Evolutionary conservation across 2,888 invertebrate genomes (phyloP).

Genomic region (Aplocera efformata): DNA sequence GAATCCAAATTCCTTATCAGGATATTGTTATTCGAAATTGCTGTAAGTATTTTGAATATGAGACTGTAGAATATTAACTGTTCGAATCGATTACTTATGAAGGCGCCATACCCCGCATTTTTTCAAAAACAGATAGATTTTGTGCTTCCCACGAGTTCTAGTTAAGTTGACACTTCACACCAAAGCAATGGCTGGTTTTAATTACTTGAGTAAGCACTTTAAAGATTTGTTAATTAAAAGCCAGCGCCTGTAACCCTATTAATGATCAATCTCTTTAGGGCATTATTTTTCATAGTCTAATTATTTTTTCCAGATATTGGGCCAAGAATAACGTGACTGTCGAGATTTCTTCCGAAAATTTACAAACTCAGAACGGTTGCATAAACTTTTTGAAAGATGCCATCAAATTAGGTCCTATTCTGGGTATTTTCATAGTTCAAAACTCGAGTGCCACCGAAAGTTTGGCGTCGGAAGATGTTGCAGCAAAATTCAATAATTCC

Average conservation of each 20-base stretch:
- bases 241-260: too few relatives aligned
- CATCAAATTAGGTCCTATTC: conserved; percentile 37
- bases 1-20: conserved; percentile 34
- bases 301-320: too few relatives aligned
- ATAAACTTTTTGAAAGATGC: conserved; percentile 36
- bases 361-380: conserved; percentile 38
- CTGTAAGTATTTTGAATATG: conserved; percentile 46
- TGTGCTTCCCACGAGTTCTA: too few relatives aligned
- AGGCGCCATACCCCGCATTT: not conserved
- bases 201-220: too few relatives aligned
- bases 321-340: conserved; percentile 39
- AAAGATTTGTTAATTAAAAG: too few relatives aligned
- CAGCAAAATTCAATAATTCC: conserved; percentile 35
- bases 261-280: too few relatives aligned
- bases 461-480: conserved; percentile 31
- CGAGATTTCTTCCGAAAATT: conserved; percentile 32
- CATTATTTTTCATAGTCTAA: too few relatives aligned
- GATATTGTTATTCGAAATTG: conserved; percentile 43
- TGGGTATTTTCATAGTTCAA: conserved; percentile 45
- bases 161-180: too few relatives aligned
- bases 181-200: too few relatives aligned
- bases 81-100: not conserved
- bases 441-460: conserved; percentile 26
- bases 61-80: too few relatives aligned
- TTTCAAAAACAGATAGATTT: too few relatives aligned